Base-by-base conservation (phyloP, 2,797 vertebrate species). In the Decapterus maruadsi region DNA sequence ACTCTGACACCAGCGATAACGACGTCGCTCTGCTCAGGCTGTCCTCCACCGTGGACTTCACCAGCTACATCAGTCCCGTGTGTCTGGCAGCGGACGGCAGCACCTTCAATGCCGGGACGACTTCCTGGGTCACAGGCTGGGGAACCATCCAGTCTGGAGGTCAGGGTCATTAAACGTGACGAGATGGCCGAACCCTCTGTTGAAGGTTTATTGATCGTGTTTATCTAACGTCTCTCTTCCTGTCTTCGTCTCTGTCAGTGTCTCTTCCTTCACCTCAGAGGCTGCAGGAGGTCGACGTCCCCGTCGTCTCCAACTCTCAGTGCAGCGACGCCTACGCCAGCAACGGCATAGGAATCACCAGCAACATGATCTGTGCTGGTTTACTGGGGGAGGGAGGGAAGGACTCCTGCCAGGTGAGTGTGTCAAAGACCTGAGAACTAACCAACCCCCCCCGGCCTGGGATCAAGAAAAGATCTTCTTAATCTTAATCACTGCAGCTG, bases 311-410 rank as follows among this genome's bases (percentile, higher is more conserved):
- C 29, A 83, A 76, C 51, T 0, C 0, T 5, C 5, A 46, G 7
- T 95, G 94, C 4, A 70, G n/a, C 1, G 0, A 0, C 0, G 1
- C 51, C 1, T 94, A 89, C 31, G 1, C 1, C 0, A 0, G 13
- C 43, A 16, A 7, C 13, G 5, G 14, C 42, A 43, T 16, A 0
- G 13, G 0, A 0, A 26, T 85, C 73, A 91, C 82, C 0, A 4
- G 1, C 17, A 95, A 95, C 82, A 94, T 95, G 95, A 54, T 96
- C 1, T 95, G 93, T 69, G 93, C 93, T 0, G 92, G 86, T 8
- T 46, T 92, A 13, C 0, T 26, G 0, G 19, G 34, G 0, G 19
- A 38, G 0, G 90, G 91, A 3, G 93, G 92, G 0, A 90, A 83
- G 31, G 94, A 94, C 66, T 85, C 93, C 36, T 95, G 94, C 34